These are phyloP conservation scores for Prinia subflava DNA, from an alignment of 2,113 vertebrate species.

Conservation along the genomic window DNA sequence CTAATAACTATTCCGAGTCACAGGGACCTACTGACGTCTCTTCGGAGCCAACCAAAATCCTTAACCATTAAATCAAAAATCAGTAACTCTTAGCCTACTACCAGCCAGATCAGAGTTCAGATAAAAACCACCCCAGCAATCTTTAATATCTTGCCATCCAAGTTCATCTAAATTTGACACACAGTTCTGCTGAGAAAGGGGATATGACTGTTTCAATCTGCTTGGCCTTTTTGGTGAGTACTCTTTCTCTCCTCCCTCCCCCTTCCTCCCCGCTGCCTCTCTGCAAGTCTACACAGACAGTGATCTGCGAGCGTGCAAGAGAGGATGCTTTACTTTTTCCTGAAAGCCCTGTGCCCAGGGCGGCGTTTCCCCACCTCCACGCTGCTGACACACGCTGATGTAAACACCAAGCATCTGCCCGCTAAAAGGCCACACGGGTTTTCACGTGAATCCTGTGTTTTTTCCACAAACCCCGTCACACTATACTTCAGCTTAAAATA, in stretches of 20 bases:
- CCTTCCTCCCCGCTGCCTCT: neutral
- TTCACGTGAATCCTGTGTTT: constrained; percentile 46
- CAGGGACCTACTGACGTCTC: neutral
- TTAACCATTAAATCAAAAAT: neutral
- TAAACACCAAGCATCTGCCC: neutral
- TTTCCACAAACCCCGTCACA: neutral
- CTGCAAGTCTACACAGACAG: neutral
- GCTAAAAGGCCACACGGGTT: constrained; percentile 43
- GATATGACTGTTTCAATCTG: neutral
- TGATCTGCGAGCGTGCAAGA: neutral
- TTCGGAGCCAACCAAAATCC: neutral
- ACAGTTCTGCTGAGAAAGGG: neutral
- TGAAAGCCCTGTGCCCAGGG: constrained; percentile 43
- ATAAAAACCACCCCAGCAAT: neutral
- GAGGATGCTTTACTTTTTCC: constrained; percentile 53
- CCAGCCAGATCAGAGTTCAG: neutral
- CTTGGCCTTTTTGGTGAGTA: neutral
- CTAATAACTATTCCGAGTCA: accelerated
- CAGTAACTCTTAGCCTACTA: neutral
- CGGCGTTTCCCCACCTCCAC: constrained; percentile 68
- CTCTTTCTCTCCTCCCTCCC: neutral
- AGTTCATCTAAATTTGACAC: neutral
- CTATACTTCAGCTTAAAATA: constrained; percentile 8
- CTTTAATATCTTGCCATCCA: neutral
- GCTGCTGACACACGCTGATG: constrained; percentile 58